Base-by-base conservation (phyloP, 2,888 invertebrate genomes). In the Diogma glabrata region DNA sequence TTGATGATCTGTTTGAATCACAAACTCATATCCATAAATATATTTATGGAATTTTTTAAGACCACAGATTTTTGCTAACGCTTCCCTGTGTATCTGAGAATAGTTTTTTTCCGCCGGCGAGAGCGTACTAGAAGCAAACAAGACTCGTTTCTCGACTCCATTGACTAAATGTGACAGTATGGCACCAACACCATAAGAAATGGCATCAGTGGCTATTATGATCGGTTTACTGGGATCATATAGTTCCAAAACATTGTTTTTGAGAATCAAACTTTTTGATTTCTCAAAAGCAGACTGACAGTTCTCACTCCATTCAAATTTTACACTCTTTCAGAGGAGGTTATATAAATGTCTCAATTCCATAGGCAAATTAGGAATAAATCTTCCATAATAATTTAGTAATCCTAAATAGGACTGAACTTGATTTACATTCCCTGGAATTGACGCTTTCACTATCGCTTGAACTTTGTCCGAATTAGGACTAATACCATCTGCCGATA, bases 291-390 rank as follows among this genome's bases (percentile, higher is more conserved):
- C 17, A 6, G 4, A 10, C 16, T 47, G 28, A 14, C 28, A 55
- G 14, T 12, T 17, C n/a, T 16, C 8, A 5, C 33, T 28, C 49
- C 56, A 56, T 22, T 26, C 50, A 50, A 54, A 57, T 16, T 46
- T 19, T 33, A 17, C 23, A 33, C 51, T 28, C 19, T 51, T 54
- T 23, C 36, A 47, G 12, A 48, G 12, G 26, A 57, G 46, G 9
- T 51, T 43, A 38, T 57, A 53, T 14, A 56, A 47, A 12, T 53
- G 30, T 12, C 52, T 33, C 47, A 57, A 53, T 30, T 47, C 40
- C 12, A 49, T 14, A 28, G 52, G 38, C 17, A 47, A 28, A 26
- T 47, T 47, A n/a, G 47, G 47, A 12, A 47, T 47, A 28, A 47
- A 47, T n/a, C 28, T n/a, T 7, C 26, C 17, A 28, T 28, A 47